Conservation (phyloP, 2,113 vertebrate genomes). For the Atrichornis clamosus region DNA sequence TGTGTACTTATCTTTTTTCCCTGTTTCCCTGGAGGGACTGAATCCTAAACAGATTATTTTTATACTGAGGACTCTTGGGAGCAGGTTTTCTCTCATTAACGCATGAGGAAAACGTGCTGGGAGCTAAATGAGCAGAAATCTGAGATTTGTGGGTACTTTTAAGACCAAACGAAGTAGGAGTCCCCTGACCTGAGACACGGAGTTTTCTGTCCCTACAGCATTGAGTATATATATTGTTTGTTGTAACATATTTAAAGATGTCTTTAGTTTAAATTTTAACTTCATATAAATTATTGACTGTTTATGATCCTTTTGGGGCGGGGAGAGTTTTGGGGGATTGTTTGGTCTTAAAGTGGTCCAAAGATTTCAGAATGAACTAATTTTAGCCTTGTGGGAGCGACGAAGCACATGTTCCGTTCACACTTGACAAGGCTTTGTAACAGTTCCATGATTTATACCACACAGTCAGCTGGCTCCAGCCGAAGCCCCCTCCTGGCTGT, state of each 20-base stretch:
- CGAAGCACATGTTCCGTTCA: neutral
- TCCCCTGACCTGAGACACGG: neutral
- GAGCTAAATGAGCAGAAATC: constrained; percentile 48
- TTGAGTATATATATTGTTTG: constrained; percentile 67
- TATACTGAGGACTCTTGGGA: constrained; percentile 52
- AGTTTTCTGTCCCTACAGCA: constrained; percentile 23
- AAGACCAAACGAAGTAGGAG: constrained; percentile 62
- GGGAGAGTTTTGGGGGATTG: neutral
- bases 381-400: constrained; percentile 22
- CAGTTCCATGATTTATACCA: neutral
- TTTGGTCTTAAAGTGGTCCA: constrained; percentile 66
- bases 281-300: constrained; percentile 72
- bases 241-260: constrained; percentile 71
- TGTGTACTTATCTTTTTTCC: constrained; percentile 42
- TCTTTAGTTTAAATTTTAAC: constrained; percentile 39
- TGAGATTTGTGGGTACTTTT: constrained; percentile 61
- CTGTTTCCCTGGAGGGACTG: neutral
- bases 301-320: constrained; percentile 1
- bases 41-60: constrained; percentile 46
- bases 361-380: constrained; percentile 67
- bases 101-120: constrained; percentile 30
- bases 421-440: neutral
- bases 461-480: neutral
- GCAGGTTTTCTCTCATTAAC: constrained; percentile 44
- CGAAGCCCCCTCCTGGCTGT: neutral